Base-by-base conservation (phyloP, 2,888 invertebrate genomes). In the Megamerina dolium region DNA sequence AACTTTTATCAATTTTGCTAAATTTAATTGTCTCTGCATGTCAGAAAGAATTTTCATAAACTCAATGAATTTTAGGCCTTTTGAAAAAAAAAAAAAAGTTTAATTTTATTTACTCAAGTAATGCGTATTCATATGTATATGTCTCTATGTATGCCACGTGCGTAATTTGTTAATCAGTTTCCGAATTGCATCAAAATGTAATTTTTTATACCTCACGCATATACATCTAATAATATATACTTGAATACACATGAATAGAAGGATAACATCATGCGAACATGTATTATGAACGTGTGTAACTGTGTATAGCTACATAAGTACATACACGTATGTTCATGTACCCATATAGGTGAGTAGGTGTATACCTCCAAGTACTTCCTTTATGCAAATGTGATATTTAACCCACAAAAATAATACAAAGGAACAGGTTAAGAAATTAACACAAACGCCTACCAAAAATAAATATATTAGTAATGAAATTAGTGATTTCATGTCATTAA, bases 181-280 rank as follows among this genome's bases (percentile, higher is more conserved):
- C 59, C 54, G 55, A 48, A 55, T 44, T 49, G 54, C 56, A 60
- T 60, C 55, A 61, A 55, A 61, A 61, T 55, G 37, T 43, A 49
- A 52, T 60, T 60, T 57, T n/a, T 5, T 17, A 10, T 23, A 10
- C 6, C 10, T 8, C 23, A 13, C 13, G 18, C 34, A 13, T 26
- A 37, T 13, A 17, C 9, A 14, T 12, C 19, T n/a, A 34, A 41
- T 13, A 33, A 33, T 12, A 32, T n/a, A n/a, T n/a, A n/a, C n/a
- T n/a, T n/a, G n/a, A n/a, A n/a, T n/a, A n/a, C n/a, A n/a, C n/a
- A n/a, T 12, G 21, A 26, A 40, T 34, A 34, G 13, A 42, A 30
- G 29, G 10, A 36, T 33, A 14, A 27, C 10, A 34, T 37, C 39
- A 39, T 43, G 37, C 43, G 29, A 44, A 23, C 37, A 29, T 26